Conservation (phyloP, 1,140 invertebrate genomes). For the Aphelinus atriplicis region DNA sequence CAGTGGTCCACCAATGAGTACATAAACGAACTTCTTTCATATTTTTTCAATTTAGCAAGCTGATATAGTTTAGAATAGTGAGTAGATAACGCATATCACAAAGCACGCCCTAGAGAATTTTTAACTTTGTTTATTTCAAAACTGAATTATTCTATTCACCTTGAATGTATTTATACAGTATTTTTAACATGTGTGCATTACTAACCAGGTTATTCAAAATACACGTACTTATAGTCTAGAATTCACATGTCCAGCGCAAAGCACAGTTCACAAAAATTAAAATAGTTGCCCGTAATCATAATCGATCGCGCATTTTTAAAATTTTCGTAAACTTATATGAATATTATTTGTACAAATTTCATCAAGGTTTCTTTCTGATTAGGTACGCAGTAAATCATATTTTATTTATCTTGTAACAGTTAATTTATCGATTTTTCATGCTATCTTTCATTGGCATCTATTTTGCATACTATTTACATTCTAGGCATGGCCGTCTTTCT, state of each 20-base stretch:
- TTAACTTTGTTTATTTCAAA: no score
- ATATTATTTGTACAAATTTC: no score
- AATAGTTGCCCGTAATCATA: slow-evolving; percentile 13
- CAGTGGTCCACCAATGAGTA: slow-evolving; percentile 51
- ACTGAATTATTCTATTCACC: neutral
- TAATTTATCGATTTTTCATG: no score
- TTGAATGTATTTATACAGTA: neutral
- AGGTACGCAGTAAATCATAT: no score
- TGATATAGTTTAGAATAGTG: slow-evolving; percentile 18
- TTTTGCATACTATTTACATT: slow-evolving; percentile 51
- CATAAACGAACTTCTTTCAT: slow-evolving; percentile 27
- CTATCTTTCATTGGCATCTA: neutral
- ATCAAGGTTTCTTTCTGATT: no score
- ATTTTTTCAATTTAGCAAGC: slow-evolving; percentile 4
- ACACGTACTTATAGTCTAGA: slow-evolving; percentile 12
- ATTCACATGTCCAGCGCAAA: slow-evolving; percentile 26
- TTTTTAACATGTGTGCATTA: slow-evolving; percentile 30
- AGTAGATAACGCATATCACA: slow-evolving; percentile 17
- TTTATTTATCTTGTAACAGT: no score
- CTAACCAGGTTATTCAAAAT: slow-evolving; percentile 32
- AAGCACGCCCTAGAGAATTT: neutral
- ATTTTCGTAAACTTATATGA: no score
- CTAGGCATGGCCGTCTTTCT: slow-evolving; percentile 67
- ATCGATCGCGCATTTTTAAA: neutral
- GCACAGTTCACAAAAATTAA: slow-evolving; percentile 26